Conservation (phyloP, 2,888 invertebrate species). For the Acronicta alni region DNA sequence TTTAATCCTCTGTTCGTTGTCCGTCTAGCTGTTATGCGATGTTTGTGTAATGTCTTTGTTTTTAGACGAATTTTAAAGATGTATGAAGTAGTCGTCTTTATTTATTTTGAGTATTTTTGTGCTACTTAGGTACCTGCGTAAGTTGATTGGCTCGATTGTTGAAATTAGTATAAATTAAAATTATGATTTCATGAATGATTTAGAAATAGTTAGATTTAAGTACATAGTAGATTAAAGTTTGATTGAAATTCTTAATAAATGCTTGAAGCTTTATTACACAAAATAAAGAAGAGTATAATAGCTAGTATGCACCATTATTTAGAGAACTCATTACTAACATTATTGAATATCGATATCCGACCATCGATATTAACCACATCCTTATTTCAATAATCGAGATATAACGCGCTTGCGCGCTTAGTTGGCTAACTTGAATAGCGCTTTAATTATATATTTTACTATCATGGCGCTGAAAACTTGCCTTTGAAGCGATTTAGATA, state of each 20-base stretch:
- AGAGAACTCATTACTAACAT: neutral
- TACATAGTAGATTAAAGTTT: too few species aligned
- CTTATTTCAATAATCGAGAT: slow-evolving; percentile 38
- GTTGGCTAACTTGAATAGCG: slow-evolving; percentile 29
- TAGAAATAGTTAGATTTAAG: too few species aligned
- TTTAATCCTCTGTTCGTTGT: slow-evolving; percentile 26
- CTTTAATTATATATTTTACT: slow-evolving; percentile 21
- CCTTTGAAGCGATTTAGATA: too few species aligned
- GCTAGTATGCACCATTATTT: neutral
- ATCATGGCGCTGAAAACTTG: neutral
- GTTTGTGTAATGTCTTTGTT: neutral
- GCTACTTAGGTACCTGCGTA: slow-evolving; percentile 10
- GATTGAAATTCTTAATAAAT: too few species aligned
- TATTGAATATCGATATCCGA: neutral
- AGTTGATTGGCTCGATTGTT: slow-evolving; percentile 36
- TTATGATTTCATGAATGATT: neutral
- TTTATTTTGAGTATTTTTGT: slow-evolving; percentile 8
- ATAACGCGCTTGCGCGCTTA: slow-evolving; percentile 17
- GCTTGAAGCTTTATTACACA: too few species aligned
- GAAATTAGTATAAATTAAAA: neutral
- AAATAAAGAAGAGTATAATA: neutral
- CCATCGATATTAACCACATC: neutral
- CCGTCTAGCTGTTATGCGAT: neutral
- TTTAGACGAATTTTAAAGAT: neutral
- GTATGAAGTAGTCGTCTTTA: too few species aligned